Evolutionary conservation across 1,140 invertebrate genomes (phyloP).

Genomic region (Mamestra configurata): DNA sequence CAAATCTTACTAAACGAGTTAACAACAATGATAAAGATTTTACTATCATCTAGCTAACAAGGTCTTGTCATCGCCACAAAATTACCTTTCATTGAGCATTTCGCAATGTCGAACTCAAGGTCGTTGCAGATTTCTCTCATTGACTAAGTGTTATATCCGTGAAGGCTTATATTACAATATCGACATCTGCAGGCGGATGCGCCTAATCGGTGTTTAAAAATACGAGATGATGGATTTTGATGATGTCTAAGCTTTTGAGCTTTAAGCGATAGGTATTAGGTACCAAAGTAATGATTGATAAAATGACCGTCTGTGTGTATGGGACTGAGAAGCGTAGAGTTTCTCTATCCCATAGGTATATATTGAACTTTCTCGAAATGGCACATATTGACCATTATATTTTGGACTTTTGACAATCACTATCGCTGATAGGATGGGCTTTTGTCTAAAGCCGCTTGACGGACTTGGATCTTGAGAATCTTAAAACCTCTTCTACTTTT

Average conservation of each 20-base stretch:
- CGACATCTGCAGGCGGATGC: neutral
- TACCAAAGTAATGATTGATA: too few species aligned
- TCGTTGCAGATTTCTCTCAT: slow-evolving; percentile 36
- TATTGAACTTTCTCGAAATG: too few species aligned
- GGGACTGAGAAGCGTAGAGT: too few species aligned
- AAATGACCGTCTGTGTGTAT: too few species aligned
- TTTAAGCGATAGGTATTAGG: too few species aligned
- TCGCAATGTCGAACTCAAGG: slow-evolving; percentile 23
- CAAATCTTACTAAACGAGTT: neutral
- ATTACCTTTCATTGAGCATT: slow-evolving; percentile 17
- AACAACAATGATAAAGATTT: neutral
- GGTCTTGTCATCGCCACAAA: neutral
- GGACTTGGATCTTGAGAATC: too few species aligned
- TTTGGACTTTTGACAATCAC: too few species aligned
- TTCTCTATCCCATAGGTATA: too few species aligned
- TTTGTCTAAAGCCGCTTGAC: too few species aligned
- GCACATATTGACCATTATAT: too few species aligned
- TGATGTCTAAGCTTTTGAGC: neutral
- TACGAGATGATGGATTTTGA: neutral
- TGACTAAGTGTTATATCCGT: slow-evolving; percentile 29
- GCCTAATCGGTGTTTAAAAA: neutral
- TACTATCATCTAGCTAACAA: neutral
- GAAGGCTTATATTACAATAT: neutral
- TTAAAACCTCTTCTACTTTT: too few species aligned
- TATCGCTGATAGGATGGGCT: too few species aligned